These are phyloP conservation scores for Philantomba maxwellii DNA, from an alignment of 2,113 vertebrate species.

Conservation along the genomic window DNA sequence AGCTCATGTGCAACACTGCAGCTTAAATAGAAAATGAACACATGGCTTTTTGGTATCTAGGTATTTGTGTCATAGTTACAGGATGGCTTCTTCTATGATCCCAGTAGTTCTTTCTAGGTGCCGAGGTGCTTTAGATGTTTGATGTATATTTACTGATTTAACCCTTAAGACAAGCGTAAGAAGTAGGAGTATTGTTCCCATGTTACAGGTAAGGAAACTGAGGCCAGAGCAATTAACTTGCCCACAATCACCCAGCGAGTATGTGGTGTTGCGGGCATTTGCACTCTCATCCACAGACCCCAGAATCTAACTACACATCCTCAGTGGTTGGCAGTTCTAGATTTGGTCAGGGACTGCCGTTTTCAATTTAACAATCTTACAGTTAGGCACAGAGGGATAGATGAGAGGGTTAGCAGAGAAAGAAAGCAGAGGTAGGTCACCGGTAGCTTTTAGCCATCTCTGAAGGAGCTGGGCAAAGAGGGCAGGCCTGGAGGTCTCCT, in stretches of 20 bases:
- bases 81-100: neutral
- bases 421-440: neutral
- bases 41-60: neutral
- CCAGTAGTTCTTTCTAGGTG: neutral
- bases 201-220: neutral
- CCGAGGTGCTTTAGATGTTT: neutral
- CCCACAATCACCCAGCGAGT: neutral
- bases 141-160: neutral
- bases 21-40: neutral
- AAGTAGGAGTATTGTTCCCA: neutral
- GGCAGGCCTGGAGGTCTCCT: neutral
- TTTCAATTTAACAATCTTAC: neutral
- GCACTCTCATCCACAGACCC: neutral
- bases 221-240: neutral
- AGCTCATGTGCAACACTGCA: neutral
- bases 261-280: neutral
- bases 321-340: neutral
- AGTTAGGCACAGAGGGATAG: neutral
- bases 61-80: neutral
- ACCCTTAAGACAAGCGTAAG: neutral
- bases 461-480: neutral
- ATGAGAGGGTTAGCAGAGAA: fast-evolving
- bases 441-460: neutral
- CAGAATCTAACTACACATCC: neutral
- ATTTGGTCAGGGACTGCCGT: neutral